Evolutionary conservation across 2,113 vertebrate genomes (phyloP).

Genomic region (Seriola rivoliana): DNA sequence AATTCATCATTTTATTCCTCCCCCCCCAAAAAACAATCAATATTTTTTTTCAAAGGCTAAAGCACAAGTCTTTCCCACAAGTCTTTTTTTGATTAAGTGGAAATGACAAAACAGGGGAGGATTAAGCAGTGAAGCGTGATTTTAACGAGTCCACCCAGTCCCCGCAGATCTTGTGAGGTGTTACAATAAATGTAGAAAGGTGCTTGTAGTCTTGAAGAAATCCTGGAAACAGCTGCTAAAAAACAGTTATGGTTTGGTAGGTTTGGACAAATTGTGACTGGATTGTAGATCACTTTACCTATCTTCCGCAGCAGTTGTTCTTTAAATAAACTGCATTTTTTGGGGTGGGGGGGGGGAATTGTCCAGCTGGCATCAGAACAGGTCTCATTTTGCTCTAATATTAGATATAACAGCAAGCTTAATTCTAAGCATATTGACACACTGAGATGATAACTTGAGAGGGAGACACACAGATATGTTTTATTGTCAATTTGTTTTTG

Average conservation of each 20-base stretch:
- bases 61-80: neutral
- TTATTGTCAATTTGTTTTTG: neutral
- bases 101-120: conserved; percentile 70
- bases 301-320: neutral
- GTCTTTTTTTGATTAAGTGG: conserved; percentile 56
- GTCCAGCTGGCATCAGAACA: neutral
- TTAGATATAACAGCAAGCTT: neutral
- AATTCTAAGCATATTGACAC: neutral
- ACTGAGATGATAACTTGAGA: neutral
- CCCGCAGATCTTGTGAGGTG: conserved; percentile 54
- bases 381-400: neutral
- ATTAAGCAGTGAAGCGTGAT: conserved; percentile 76
- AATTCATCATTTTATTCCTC: neutral
- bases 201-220: conserved; percentile 8
- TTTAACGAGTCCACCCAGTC: conserved; percentile 73
- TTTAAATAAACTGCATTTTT: neutral
- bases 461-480: neutral
- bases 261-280: conserved; percentile 10
- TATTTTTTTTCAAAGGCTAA: conserved; percentile 24
- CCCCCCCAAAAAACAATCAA: conserved; percentile 20
- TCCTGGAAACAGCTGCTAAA: neutral
- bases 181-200: conserved; percentile 45
- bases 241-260: conserved; percentile 29
- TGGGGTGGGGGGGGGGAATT: neutral
- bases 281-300: conserved; percentile 10